Conservation (phyloP, 2,888 invertebrate species). For the Teinopalpus imperialis region DNA sequence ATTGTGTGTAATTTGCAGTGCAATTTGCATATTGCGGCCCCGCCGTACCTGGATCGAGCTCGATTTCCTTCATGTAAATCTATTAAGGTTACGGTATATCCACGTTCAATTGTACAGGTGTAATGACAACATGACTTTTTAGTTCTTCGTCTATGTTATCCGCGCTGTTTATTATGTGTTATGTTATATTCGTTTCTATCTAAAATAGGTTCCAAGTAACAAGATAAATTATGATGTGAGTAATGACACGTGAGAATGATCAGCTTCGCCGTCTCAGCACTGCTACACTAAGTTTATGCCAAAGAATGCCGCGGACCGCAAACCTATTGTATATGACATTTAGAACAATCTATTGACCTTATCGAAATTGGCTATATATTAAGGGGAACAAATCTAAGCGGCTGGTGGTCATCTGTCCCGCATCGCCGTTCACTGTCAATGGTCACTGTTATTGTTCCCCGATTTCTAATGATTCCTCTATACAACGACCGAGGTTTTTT, state of each 20-base stretch:
- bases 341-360: no score
- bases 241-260: no score
- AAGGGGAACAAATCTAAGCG: conserved; percentile 32
- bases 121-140: not conserved
- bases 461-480: conserved; percentile 30
- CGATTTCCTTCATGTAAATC: conserved; percentile 3
- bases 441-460: conserved; percentile 38
- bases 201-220: no score
- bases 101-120: not conserved
- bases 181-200: no score
- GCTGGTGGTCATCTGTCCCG: conserved; percentile 39
- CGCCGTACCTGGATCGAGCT: not conserved
- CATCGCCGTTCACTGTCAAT: conserved; percentile 34
- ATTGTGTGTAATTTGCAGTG: conserved; percentile 20
- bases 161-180: no score
- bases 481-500: conserved; percentile 26
- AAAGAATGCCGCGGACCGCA: no score
- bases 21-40: conserved; percentile 20
- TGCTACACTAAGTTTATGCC: no score
- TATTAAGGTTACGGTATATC: conserved; percentile 15
- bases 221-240: not conserved
- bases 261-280: no score
- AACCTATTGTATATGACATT: no score
- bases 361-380: no score
- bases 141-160: not conserved